Percentiles rank a stretch among this genome's conserved stretches.
These are phyloP conservation scores for Venusia cambrica DNA, from an alignment of 2,888 invertebrate species.

Conservation along the genomic window DNA sequence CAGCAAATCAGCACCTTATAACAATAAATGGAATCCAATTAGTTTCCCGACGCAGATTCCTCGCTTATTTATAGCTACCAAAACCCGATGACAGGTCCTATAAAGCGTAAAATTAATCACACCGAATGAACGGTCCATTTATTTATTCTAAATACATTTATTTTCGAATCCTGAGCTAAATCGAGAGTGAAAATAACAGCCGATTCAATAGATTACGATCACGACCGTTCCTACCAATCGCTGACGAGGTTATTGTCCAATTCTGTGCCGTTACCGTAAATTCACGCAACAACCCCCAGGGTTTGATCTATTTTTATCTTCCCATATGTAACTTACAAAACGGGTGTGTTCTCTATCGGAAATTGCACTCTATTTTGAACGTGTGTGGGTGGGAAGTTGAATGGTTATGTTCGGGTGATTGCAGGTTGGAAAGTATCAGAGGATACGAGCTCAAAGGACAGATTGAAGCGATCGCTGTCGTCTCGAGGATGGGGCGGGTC, in stretches of 20 bases:
- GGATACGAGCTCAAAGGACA: conserved; percentile 81
- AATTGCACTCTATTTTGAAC: conserved; percentile 23
- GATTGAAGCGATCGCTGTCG: conserved; percentile 83
- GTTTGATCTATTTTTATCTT: conserved; percentile 35
- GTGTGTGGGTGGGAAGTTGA: conserved; percentile 13
- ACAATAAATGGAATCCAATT: conserved; percentile 17
- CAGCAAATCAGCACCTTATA: conserved; percentile 4
- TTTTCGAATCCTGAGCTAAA: conserved; percentile 18
- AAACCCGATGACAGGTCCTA: conserved; percentile 18
- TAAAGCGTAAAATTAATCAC: conserved; percentile 21
- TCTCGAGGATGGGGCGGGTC: conserved; percentile 79
- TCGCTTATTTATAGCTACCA: conserved; percentile 13
- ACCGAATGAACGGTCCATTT: conserved; percentile 13
- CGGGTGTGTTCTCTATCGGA: conserved; percentile 15
- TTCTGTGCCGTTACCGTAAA: conserved; percentile 31
- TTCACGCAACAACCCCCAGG: conserved; percentile 32
- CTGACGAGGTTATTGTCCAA: conserved; percentile 34
- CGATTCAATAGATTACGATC: conserved; percentile 31
- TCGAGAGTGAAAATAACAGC: conserved; percentile 23
- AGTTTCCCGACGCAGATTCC: conserved; percentile 14
- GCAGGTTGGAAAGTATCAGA: conserved; percentile 94
- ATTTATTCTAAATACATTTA: conserved; percentile 12
- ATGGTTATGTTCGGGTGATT: conserved; percentile 7
- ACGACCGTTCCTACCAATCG: conserved; percentile 30
- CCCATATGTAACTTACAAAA: conserved; percentile 23